phyloP scores from a whole-genome alignment of 2,797 vertebrate species.

The Oceanodroma leucorhoa region DNA sequence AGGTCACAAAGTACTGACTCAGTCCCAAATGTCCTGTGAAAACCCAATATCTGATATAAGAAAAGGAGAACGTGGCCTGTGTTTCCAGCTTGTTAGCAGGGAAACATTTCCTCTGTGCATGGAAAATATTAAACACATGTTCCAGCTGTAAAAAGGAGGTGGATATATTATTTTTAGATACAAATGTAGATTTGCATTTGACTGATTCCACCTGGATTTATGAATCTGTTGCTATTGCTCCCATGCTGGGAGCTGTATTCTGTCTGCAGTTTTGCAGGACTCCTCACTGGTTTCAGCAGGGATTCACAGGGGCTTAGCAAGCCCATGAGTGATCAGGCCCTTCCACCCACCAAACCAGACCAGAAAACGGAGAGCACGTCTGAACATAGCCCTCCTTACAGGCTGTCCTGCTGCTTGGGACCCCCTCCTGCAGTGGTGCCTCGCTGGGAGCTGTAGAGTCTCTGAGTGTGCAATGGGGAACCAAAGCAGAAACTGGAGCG shows the following conservation, averaged over 20 bases:
- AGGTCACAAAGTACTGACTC: background rate
- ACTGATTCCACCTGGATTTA: background rate
- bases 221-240: background rate
- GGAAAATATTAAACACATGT: background rate
- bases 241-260: background rate
- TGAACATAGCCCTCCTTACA: accelerated
- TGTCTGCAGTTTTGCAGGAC: background rate
- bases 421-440: background rate
- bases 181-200: background rate
- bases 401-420: background rate
- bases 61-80: background rate
- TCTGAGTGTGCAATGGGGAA: background rate
- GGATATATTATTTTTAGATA: background rate
- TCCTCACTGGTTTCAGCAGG: background rate
- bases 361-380: background rate
- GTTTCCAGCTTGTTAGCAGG: background rate
- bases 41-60: background rate
- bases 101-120: background rate
- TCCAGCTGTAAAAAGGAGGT: background rate
- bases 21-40: background rate
- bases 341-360: background rate
- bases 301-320: background rate
- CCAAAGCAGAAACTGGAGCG: background rate
- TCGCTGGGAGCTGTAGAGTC: background rate
- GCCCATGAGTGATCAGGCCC: background rate